Percentiles rank a stretch among this genome's conserved stretches.
phyloP scores from a whole-genome alignment of 2,797 vertebrate species.

The Poeciliopsis paucimaculata region DNA sequence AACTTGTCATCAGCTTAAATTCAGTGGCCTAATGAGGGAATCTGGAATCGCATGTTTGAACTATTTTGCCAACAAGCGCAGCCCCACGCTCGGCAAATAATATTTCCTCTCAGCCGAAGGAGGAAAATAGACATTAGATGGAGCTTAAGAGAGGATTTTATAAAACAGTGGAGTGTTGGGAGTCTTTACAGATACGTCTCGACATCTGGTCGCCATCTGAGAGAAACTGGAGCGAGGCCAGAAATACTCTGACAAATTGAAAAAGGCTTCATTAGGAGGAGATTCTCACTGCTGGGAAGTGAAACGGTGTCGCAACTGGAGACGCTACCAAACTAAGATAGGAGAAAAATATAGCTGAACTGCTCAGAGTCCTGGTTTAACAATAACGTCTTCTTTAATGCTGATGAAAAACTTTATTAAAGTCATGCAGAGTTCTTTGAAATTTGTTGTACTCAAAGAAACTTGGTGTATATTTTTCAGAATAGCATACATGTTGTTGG shows the following conservation, averaged over 20 bases:
- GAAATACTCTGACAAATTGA: conserved; percentile 61
- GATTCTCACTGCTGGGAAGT: conserved; percentile 57
- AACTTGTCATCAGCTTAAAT: conserved; percentile 69
- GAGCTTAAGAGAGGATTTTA: conserved; percentile 47
- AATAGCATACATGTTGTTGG: background rate
- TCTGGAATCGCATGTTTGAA: conserved; percentile 58
- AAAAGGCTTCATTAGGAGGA: conserved; percentile 78
- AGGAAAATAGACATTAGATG: conserved; percentile 15
- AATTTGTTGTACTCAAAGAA: background rate
- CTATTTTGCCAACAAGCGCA: conserved; percentile 64
- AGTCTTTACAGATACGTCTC: conserved; percentile 72
- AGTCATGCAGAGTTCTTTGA: background rate
- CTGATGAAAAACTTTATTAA: background rate
- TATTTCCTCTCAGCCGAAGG: conserved; percentile 48
- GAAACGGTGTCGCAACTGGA: conserved; percentile 37
- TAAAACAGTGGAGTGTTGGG: conserved; percentile 57
- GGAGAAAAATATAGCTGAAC: conserved; percentile 6
- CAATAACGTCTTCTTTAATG: background rate
- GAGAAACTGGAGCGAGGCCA: conserved; percentile 74
- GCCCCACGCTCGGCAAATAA: conserved; percentile 53
- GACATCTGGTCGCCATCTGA: conserved; percentile 83
- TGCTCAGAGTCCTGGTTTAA: background rate
- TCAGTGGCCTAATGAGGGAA: conserved; percentile 67
- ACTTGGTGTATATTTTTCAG: background rate
- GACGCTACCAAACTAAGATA: conserved; percentile 17